Evolutionary conservation across 2,888 invertebrate genomes (phyloP), one percentile per base, ranked within the genome.

Genomic region (Drosophila prolongata): DNA sequence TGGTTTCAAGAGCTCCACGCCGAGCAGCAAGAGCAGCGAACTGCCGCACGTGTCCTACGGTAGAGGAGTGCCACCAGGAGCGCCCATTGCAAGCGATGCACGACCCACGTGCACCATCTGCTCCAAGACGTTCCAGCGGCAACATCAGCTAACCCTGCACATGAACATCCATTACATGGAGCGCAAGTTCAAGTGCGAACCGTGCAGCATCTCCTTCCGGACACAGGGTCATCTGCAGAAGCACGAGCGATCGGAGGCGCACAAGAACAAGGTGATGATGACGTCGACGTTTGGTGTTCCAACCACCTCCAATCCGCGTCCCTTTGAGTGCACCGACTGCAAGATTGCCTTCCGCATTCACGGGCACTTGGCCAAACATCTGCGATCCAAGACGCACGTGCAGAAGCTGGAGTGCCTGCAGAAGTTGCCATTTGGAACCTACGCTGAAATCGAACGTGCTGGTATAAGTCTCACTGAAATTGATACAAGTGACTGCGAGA

Each of bases 161-260:
- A 96, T 98, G 92, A 98, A 98, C 92, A 98, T 98, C 79, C 98
- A 99, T 93, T 98, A 97, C 89, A 95, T 98, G 94, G 98, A 98
- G 91, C 94, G 98, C 73, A 97, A 97, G 56, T 98, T 96, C 91
- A 95, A 97, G 78, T 98, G 98, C 92, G 97, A 97, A 85, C 95
- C 97, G 3, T 98, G 98, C 92, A 96, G 96, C 40, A 96, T 98
- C 30, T 97, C 97, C 83, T 99, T 98, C 91, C 94, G 97, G 87
- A 96, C 97, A 43, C 95, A 97, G 93, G 98, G 98, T 1, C 98
- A 98, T 91, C 94, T 98, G 62, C 97, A 98, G 90, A 98, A 98
- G 92, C 98, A 98, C 91, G 97, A 97, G 91, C 94, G 98, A 66
- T 97, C 97, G 59, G 97, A 97, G 87, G 96, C 96, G 76, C 98